A percentile compares a stretch with the other conserved stretches of the same genome.
phyloP scores from a whole-genome alignment of 2,888 invertebrate species.

The Microchrysa polita region DNA sequence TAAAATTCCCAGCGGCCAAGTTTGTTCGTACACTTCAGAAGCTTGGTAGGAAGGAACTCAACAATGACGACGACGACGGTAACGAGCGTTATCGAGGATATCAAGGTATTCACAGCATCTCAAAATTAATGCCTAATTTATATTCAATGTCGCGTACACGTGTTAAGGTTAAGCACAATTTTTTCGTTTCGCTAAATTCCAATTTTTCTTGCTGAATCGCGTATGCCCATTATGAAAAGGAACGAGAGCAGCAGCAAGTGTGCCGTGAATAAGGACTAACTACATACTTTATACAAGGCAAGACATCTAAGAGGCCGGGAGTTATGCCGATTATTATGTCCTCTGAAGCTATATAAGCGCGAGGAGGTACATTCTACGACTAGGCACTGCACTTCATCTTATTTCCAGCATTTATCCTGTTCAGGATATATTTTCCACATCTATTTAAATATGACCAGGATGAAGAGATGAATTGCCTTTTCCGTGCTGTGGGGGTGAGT shows the following conservation, averaged over 20 bases:
- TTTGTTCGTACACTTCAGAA: conserved; percentile 13
- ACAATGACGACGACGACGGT: background rate
- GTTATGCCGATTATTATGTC: background rate
- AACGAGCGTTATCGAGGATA: conserved; percentile 18
- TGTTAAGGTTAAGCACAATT: conserved; percentile 47
- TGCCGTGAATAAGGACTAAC: background rate
- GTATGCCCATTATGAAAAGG: conserved; percentile 1
- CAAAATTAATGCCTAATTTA: conserved; percentile 48
- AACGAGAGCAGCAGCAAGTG: background rate
- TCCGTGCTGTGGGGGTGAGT: background rate
- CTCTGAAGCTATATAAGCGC: background rate
- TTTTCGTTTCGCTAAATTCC: conserved; percentile 30
- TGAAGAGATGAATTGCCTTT: background rate
- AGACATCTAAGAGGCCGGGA: background rate
- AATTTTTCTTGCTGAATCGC: conserved; percentile 2
- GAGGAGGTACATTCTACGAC: background rate
- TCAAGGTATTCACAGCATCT: conserved; percentile 44
- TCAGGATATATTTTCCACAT: conserved; percentile 15
- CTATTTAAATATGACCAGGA: conserved; percentile 22
- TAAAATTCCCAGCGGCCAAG: conserved; percentile 24
- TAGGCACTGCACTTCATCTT: conserved; percentile 1
- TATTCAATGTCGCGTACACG: conserved; percentile 48
- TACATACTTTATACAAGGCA: too few species aligned
- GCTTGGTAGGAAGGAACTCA: background rate
- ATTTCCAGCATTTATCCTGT: conserved; percentile 17